phyloP scores from a whole-genome alignment of 2,113 vertebrate genomes.

The Propithecus coquereli region DNA sequence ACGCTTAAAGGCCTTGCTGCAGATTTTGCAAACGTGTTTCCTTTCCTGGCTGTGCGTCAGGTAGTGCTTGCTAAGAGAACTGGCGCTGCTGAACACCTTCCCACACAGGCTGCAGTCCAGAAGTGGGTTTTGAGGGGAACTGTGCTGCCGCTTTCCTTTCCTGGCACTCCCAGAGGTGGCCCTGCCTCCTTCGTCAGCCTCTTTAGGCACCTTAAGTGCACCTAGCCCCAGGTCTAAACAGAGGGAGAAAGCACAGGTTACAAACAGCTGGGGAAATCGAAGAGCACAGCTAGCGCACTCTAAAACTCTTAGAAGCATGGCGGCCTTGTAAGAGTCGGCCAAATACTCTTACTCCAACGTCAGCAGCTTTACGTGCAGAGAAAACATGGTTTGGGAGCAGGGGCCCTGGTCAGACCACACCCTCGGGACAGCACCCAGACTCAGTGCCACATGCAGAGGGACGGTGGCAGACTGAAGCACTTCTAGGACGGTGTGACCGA shows the following conservation, averaged over 20 bases:
- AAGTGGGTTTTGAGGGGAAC: conserved; percentile 45
- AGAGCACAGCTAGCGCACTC: neutral
- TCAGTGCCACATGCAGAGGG: neutral
- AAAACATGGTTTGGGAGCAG: neutral
- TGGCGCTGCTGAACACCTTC: conserved; percentile 81
- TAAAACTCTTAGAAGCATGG: rapidly evolving
- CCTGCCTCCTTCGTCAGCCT: conserved; percentile 61
- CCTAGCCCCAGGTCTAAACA: conserved; percentile 61
- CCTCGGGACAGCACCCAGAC: neutral
- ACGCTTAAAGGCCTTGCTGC: conserved; percentile 83
- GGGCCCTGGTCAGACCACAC: neutral
- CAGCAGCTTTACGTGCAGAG: neutral
- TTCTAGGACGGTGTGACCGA: neutral
- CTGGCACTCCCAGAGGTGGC: neutral
- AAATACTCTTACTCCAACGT: rapidly evolving
- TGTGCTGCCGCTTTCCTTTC: conserved; percentile 64
- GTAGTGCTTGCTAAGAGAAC: conserved; percentile 83
- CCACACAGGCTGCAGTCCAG: conserved; percentile 80
- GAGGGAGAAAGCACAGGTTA: conserved; percentile 48
- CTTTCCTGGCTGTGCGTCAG: conserved; percentile 82
- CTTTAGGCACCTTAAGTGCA: neutral
- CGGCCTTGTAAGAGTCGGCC: rapidly evolving
- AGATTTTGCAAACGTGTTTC: conserved; percentile 80
- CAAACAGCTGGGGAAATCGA: rapidly evolving
- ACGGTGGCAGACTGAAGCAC: neutral